Evolutionary conservation across 2,797 vertebrate species (phyloP).

Genomic region (Tamandua tetradactyla): DNA sequence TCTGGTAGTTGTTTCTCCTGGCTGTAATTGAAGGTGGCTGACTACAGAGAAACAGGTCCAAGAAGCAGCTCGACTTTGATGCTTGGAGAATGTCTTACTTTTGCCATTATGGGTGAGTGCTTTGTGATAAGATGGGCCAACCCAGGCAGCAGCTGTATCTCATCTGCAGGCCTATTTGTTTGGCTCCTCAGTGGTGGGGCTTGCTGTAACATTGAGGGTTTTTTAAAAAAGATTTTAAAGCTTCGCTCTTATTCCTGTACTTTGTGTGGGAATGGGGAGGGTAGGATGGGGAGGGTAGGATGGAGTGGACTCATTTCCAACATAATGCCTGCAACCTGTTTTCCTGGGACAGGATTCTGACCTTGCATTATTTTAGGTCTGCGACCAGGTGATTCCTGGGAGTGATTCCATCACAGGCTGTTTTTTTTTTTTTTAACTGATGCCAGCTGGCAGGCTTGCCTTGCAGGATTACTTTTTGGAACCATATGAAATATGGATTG

Average conservation of each 20-base stretch:
- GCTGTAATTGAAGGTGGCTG: neutral
- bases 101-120: neutral
- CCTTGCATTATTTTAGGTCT: constrained; percentile 27
- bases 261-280: neutral
- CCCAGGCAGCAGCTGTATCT: neutral
- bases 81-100: neutral
- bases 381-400: constrained; percentile 61
- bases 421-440: constrained; percentile 23
- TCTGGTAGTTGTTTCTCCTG: neutral
- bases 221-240: neutral
- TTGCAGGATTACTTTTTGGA: constrained; percentile 67
- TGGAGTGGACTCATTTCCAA: neutral
- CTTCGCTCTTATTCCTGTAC: neutral
- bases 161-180: neutral
- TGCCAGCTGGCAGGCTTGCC: constrained; percentile 67
- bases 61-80: neutral
- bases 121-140: neutral
- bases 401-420: constrained; percentile 18
- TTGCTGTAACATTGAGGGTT: neutral
- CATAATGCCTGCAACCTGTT: neutral
- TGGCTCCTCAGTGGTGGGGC: neutral
- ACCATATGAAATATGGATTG: constrained; percentile 51
- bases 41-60: neutral
- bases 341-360: constrained; percentile 17
- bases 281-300: neutral